Base-by-base conservation (phyloP, 2,113 vertebrate species). In the Ptyas mucosa region DNA sequence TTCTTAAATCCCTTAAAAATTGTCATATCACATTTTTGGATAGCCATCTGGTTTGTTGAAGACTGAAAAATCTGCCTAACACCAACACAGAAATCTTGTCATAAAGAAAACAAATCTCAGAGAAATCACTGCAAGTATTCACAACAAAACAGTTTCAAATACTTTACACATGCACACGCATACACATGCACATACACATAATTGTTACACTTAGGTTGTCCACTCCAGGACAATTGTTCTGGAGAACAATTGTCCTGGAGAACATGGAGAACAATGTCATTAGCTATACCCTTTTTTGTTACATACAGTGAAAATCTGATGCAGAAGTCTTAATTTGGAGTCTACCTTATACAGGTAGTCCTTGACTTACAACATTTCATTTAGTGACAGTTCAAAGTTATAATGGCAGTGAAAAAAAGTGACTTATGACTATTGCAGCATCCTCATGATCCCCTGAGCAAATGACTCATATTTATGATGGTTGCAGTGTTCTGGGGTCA, bases 21-120 rank as follows among this genome's bases (percentile, higher is more conserved):
- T 98, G 97, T 98, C 97, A 97, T 97, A 97, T 98, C 94, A 96
- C 98, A 98, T 98, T 98, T 98, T 98, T 97, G 98, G 98, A 97
- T 97, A 97, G 97, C 98, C 97, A 98, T 98, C 98, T 98, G 98
- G 97, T 97, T 98, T 98, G 97, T 96, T 98, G 97, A 98, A 97
- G 97, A 96, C 96, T 97, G 96, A 94, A 97, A 98, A 98, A 98
- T 98, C 97, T 98, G 97, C 98, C 97, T 98, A 97, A 98, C 98
- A 97, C 98, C 97, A 98, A 98, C 97, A 97, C 97, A 97, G 97
- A 97, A 98, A 97, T 98, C 98, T 98, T 97, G 94, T 96, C 90
- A 96, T 97, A 97, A 97, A 97, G 97, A 97, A 97, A 97, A 95
- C 95, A 98, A 94, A 92, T 94, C 95, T 97, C 91, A 93, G 92